Base-by-base conservation (phyloP, 2,797 vertebrate genomes). In the Enteromius mattozi region DNA sequence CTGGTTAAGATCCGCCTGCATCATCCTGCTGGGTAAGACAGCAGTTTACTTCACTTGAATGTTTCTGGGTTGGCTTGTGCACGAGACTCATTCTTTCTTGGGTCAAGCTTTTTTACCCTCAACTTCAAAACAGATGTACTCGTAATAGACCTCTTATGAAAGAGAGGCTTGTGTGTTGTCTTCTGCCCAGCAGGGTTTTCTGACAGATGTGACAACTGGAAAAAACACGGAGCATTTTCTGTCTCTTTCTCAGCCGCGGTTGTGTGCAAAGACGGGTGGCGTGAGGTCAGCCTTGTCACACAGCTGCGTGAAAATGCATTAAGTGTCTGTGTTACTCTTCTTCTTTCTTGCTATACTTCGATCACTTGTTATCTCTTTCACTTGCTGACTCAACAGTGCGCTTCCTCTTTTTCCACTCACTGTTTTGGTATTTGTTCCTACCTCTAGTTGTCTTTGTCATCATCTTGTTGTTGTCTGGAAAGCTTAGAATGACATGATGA, bases 271-370 rank as follows among this genome's bases (percentile, higher is more conserved):
- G 59, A 68, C 9, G 6, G 21, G 65, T 86, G 45, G n/a, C 17
- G 40, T 56, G 54, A 83, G 87, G 81, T 88, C 85, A 85, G 24
- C 8, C 19, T 85, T 35, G 63, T 86, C 42, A 61, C 51, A 80
- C 82, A 75, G 75, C 40, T 79, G 54, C 21, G 65, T 45, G 54
- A 40, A 88, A 79, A 83, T 69, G 47, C 74, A 78, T 78, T 69
- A 56, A 27, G 45, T 49, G 33, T 77, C 35, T 81, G 42, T 86
- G 74, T 66, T 85, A 69, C 61, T 17, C 35, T 81, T 66, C 33
- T 47, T 40, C 77, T 81, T 30, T 80, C 71, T 42, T 3, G 30
- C 56, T 47, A 51, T 66, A 45, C 14, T 65, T 61, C 19, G 49
- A 66, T 78, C 59, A 56, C 69, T 69, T 68, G 49, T 56, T 80